Evolutionary conservation across 1,140 invertebrate genomes (phyloP), one percentile per base, ranked within the genome.

Genomic region (Drosophila sproati): DNA sequence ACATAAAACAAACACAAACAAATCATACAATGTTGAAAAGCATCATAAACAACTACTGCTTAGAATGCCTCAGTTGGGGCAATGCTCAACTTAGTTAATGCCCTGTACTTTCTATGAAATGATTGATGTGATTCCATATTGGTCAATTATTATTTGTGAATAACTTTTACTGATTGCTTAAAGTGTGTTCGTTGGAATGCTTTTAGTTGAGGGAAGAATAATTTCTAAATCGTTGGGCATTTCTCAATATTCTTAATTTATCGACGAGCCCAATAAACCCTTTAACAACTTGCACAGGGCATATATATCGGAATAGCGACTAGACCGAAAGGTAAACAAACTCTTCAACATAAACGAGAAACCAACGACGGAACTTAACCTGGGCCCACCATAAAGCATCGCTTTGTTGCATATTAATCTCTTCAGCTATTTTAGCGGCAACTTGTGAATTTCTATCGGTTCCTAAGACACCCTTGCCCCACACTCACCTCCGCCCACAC

Each of bases 371-470:
- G 31, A 57, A 37, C 55, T 48, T 10, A 54, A 41, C 29, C 12
- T 35, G 47, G 34, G n/a, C 35, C 37, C 70, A 8, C 28, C 60
- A 67, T 51, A 73, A 68, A 68, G 70, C 69, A 56, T 39, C 48
- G 50, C 48, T 71, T 76, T 79, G 68, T 64, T 63, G 54, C 50
- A 41, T 78, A 71, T 67, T 74, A 74, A 70, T 70, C 72, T 73
- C 52, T 61, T 29, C 67, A 41, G 51, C 57, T 69, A 56, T 89
- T 89, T 89, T 89, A 89, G 78, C 85, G 77, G 70, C 62, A 54
- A 60, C 72, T 78, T 88, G 83, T 88, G 81, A 88, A 73, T 76
- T 78, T 60, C 51, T 39, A 57, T 57, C 6, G 45, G 61, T 45
- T 68, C 63, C 51, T 62, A 60, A 41, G 35, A 43, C 2, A 1